A percentile compares a stretch with the other conserved stretches of the same genome.
Conservation (phyloP, 2,888 invertebrate genomes). For the Oligia latruncula region DNA sequence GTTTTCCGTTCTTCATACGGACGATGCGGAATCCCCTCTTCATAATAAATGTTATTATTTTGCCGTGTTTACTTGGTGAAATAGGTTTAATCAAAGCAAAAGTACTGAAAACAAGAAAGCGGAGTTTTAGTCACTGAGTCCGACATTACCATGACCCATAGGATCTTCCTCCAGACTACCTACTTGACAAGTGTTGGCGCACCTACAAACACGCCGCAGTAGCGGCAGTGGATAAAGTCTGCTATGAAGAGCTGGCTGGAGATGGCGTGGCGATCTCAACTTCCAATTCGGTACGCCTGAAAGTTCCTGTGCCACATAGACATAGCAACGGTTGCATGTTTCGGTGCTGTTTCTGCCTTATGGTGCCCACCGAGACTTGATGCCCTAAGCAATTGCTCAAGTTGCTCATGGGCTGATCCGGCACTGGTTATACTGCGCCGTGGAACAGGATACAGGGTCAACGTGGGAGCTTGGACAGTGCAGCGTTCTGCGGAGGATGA, state of each 20-base stretch:
- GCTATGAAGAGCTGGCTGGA: background rate
- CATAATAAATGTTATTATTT: conserved; percentile 93
- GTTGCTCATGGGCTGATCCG: too few species aligned
- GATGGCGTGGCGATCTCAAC: background rate
- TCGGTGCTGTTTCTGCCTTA: too few species aligned
- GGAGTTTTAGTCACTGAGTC: background rate
- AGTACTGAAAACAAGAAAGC: conserved; percentile 88
- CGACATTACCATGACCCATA: background rate
- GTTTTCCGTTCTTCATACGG: conserved; percentile 93
- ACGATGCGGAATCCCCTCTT: conserved; percentile 91
- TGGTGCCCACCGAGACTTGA: too few species aligned
- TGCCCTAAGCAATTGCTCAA: too few species aligned
- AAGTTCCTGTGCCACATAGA: background rate
- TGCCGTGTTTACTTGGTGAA: conserved; percentile 92
- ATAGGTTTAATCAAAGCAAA: conserved; percentile 95
- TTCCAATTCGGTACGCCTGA: background rate
- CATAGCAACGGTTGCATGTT: background rate
- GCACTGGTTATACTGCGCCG: too few species aligned
- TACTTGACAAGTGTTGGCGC: background rate
- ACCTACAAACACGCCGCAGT: background rate
- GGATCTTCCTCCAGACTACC: too few species aligned
- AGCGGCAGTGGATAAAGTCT: background rate
- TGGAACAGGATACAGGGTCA: background rate
- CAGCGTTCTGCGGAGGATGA: background rate
- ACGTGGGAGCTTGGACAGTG: too few species aligned